phyloP scores from a whole-genome alignment of 1,140 invertebrate species.

The Thrips palmi region DNA sequence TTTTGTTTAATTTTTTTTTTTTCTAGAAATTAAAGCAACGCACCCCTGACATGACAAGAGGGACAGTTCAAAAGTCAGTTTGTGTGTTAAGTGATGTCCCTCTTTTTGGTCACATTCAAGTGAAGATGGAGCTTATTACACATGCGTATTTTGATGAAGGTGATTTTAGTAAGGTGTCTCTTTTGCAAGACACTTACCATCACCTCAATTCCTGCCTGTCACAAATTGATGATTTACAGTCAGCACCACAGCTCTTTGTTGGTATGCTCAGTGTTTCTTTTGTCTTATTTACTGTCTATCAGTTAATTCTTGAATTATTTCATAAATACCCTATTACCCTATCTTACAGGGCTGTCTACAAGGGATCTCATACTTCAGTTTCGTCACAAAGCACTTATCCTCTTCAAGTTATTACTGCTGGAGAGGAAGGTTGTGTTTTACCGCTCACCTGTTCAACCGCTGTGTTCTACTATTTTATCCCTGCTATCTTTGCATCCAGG shows the following conservation, averaged over 20 bases:
- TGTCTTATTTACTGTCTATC: not conserved
- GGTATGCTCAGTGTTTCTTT: constrained; percentile 30
- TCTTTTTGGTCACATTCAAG: constrained; percentile 80
- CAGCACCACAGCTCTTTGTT: constrained; percentile 55
- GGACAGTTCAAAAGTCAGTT: constrained; percentile 85
- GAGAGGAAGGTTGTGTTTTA: constrained; percentile 85
- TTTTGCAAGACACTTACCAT: constrained; percentile 82
- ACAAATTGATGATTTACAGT: constrained; percentile 35
- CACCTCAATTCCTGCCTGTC: constrained; percentile 74
- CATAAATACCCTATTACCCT: not conserved
- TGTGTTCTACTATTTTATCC: constrained; percentile 74
- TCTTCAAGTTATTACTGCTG: constrained; percentile 86
- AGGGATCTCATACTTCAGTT: constrained; percentile 68
- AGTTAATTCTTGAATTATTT: not conserved
- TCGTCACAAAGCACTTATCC: constrained; percentile 76
- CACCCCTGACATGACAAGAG: constrained; percentile 93
- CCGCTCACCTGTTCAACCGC: constrained; percentile 75
- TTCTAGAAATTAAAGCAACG: constrained; percentile 74
- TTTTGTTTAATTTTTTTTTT: constrained; percentile 14
- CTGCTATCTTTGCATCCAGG: constrained; percentile 80
- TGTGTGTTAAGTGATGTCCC: constrained; percentile 78
- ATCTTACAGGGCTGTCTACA: constrained; percentile 49
- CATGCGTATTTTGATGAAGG: constrained; percentile 93
- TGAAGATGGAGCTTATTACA: constrained; percentile 90
- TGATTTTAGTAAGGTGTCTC: constrained; percentile 74